Evolutionary conservation across 1,140 invertebrate genomes (phyloP), one percentile per base, ranked within the genome.

Genomic region (Anastrepha ludens): DNA sequence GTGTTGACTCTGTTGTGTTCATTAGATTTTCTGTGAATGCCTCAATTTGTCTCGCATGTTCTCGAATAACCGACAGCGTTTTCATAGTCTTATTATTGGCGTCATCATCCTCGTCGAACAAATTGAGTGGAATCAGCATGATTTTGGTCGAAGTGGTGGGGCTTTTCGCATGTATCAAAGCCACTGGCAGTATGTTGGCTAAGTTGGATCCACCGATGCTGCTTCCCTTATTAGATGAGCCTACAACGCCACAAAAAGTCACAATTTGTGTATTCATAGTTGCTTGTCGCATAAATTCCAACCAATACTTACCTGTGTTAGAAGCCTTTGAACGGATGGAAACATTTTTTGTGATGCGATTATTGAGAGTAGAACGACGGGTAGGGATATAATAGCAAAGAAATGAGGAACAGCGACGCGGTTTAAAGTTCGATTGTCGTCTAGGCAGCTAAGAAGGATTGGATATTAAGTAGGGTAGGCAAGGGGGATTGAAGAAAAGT

Each of bases 71-170:
- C 64, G 89, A 90, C 17, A 92, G 88, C 0, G 90, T 89, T 5
- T 87, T 88, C 3, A 92, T 70, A 0, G 90, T 90, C 7, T 89
- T 89, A 47, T 90, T 89, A 1, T 91, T 86, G 0, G 60, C 29
- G 0, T 89, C 74, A 9, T 88, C 88, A 87, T 90, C 89, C 74
- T 87, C 89, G 64, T 88, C 89, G 5, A 87, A 85, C 8, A 91
- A 15, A 39, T 92, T 90, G 4, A 92, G n/a, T 0, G 91, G 91
- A 55, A 92, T 91, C n/a, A 92, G 88, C 1, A 92, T 89, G n/a
- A 92, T 91, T 86, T 92, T 92, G 9, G 65, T 91, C 7, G 86
- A 86, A 60, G 65, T 65, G 6, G 7, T 81, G 3, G 17, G 41
- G 17, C 47, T 58, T 64, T 88, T 64, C 13, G 47, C 78, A 13